Percentiles rank a stretch among this genome's conserved stretches.
These are phyloP conservation scores for Latrodectus elegans DNA, from an alignment of 2,888 invertebrate genomes.

Conservation along the genomic window DNA sequence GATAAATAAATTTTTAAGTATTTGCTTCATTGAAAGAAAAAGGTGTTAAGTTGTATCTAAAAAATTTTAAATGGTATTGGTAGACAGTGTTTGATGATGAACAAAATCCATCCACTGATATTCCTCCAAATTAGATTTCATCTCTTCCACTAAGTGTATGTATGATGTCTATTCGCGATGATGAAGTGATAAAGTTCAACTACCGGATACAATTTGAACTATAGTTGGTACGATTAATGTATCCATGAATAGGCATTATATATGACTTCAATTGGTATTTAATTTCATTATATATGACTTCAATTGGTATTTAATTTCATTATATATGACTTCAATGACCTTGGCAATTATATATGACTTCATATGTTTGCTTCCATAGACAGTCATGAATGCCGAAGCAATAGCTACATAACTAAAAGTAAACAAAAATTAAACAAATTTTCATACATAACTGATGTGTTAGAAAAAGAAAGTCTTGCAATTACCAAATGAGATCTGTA, in stretches of 20 bases:
- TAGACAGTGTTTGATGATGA: neutral
- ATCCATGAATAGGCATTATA: slow-evolving; percentile 9
- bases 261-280: too few species aligned
- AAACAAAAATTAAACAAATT: too few species aligned
- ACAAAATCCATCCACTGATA: slow-evolving; percentile 25
- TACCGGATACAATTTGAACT: slow-evolving; percentile 22
- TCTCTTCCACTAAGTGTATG: slow-evolving; percentile 9
- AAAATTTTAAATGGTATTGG: neutral
- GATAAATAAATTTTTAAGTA: neutral
- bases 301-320: too few species aligned
- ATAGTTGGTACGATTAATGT: slow-evolving; percentile 6
- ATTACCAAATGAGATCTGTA: too few species aligned
- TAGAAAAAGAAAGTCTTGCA: too few species aligned
- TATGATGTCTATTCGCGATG: neutral
- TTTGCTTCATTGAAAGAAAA: neutral
- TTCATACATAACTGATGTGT: too few species aligned
- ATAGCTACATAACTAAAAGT: too few species aligned
- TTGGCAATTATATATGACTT: too few species aligned
- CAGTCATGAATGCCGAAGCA: too few species aligned
- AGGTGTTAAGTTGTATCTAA: neutral
- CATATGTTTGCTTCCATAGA: too few species aligned
- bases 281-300: too few species aligned
- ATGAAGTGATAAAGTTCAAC: neutral
- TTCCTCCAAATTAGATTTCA: neutral
- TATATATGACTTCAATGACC: too few species aligned